A percentile compares a stretch with the other conserved stretches of the same genome.
phyloP scores from a whole-genome alignment of 2,888 invertebrate genomes.

The Nymphalis polychloros region DNA sequence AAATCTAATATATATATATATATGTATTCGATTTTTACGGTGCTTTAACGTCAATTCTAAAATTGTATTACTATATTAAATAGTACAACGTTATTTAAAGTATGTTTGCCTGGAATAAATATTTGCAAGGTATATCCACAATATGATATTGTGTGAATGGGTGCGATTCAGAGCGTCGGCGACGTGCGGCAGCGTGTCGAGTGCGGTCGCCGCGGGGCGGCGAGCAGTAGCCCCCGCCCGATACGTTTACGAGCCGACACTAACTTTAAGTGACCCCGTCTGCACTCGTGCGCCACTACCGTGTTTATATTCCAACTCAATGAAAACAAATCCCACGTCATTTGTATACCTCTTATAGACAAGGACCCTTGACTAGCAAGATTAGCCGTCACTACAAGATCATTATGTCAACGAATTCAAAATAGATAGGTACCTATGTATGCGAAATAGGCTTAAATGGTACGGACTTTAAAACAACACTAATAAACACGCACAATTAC shows the following conservation, averaged over 20 bases:
- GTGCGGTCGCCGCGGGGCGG: conserved; percentile 80
- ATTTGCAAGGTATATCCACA: conserved; percentile 46
- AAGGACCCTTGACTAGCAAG: not conserved
- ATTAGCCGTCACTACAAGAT: not conserved
- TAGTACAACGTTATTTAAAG: not conserved
- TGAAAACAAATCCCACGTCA: conserved; percentile 61
- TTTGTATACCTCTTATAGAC: conserved; percentile 26
- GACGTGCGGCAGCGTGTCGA: conserved; percentile 78
- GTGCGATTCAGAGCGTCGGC: conserved; percentile 78
- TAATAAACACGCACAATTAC: not conserved
- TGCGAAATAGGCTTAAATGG: too few relatives aligned
- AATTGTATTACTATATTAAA: not conserved
- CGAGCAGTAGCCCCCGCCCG: conserved; percentile 53
- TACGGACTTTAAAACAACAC: not conserved
- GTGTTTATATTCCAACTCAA: conserved; percentile 74
- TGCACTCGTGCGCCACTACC: conserved; percentile 68
- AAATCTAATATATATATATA: too few relatives aligned
- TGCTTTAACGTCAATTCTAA: too few relatives aligned
- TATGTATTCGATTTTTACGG: too few relatives aligned
- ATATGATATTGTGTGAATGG: conserved; percentile 64
- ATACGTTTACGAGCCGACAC: conserved; percentile 80
- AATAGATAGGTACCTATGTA: not conserved
- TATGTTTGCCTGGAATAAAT: conserved; percentile 17
- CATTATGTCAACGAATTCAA: not conserved
- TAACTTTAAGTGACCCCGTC: conserved; percentile 75